phyloP scores from a whole-genome alignment of 1,140 invertebrate genomes.

The Drosophila miranda region DNA sequence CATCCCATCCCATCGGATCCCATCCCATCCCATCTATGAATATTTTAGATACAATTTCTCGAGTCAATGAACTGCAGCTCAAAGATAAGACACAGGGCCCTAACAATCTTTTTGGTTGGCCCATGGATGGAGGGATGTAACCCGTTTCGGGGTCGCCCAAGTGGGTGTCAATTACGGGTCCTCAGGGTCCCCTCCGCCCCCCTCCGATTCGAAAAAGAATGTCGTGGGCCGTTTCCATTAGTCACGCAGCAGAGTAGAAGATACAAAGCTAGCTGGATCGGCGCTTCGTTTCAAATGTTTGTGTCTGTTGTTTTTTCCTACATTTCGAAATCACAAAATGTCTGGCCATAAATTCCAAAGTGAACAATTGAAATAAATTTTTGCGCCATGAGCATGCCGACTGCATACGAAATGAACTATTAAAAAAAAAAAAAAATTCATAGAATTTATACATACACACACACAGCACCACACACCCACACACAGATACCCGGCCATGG shows the following conservation, averaged over 20 bases:
- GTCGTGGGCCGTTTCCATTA: slow-evolving; percentile 71
- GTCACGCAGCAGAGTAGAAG: slow-evolving; percentile 37
- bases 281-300: slow-evolving; percentile 9
- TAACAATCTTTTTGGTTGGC: slow-evolving; percentile 18
- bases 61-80: slow-evolving; percentile 68
- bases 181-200: slow-evolving; percentile 14
- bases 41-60: slow-evolving; percentile 54
- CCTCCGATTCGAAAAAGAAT: slow-evolving; percentile 15
- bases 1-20: slow-evolving; percentile 1
- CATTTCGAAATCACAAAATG: slow-evolving; percentile 80
- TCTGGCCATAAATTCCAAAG: slow-evolving; percentile 79
- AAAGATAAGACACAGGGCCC: slow-evolving; percentile 55
- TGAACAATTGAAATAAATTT: slow-evolving; percentile 81
- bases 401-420: slow-evolving; percentile 79
- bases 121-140: neutral
- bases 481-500: slow-evolving; percentile 35
- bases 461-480: slow-evolving; percentile 5
- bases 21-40: slow-evolving; percentile 25
- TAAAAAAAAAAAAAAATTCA: slow-evolving; percentile 72
- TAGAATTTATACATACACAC: slow-evolving; percentile 72
- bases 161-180: slow-evolving; percentile 75
- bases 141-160: slow-evolving; percentile 30
- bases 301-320: slow-evolving; percentile 27
- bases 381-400: slow-evolving; percentile 76
- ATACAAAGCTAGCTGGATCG: slow-evolving; percentile 14